Evolutionary conservation across 2,113 vertebrate genomes (phyloP).

Genomic region (Macquaria ambigua): DNA sequence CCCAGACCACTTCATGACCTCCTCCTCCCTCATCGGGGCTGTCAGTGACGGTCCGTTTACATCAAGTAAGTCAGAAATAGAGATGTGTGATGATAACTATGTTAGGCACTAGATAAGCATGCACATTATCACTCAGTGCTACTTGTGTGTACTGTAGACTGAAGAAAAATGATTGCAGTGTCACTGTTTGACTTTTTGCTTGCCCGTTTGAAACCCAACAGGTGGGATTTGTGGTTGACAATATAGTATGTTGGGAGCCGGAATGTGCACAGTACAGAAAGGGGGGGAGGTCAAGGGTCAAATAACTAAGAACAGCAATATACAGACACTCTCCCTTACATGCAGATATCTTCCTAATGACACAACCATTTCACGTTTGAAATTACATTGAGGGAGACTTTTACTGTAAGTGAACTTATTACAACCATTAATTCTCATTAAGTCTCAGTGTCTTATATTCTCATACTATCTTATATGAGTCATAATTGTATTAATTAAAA

Average conservation of each 20-base stretch:
- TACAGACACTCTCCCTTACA: neutral
- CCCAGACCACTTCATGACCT: constrained; percentile 81
- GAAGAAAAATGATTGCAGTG: neutral
- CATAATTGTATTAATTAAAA: too few species aligned
- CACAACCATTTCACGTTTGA: neutral
- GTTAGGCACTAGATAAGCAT: neutral
- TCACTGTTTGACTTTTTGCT: neutral
- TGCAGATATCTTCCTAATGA: neutral
- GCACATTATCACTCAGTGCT: neutral
- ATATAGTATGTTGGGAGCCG: too few species aligned
- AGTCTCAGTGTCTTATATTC: too few species aligned
- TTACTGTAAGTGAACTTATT: neutral
- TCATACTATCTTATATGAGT: neutral
- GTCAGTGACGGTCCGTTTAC: constrained; percentile 64
- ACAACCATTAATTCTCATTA: neutral
- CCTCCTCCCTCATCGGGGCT: constrained; percentile 85
- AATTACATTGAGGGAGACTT: neutral
- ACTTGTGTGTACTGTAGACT: neutral
- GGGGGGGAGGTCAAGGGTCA: neutral
- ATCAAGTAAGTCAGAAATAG: constrained; percentile 78
- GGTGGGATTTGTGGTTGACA: neutral
- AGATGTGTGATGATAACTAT: too few species aligned
- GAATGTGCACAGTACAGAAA: neutral
- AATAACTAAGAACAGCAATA: neutral
- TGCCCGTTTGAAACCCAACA: neutral